These are phyloP conservation scores for Entelurus aequoreus DNA, from an alignment of 2,113 vertebrate species.

Conservation along the genomic window DNA sequence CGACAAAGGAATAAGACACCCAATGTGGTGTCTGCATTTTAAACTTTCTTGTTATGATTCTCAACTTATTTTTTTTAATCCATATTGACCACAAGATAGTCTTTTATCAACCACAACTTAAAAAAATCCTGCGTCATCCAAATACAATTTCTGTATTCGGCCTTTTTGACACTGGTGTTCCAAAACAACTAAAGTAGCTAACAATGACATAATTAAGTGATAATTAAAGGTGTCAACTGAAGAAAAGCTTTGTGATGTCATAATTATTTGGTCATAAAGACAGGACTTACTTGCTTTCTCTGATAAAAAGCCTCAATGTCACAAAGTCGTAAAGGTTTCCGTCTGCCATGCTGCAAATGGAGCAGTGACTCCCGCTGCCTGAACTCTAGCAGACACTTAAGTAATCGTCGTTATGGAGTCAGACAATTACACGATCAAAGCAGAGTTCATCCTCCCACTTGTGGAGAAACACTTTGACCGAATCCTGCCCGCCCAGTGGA, in stretches of 20 bases:
- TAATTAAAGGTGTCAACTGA: too few relatives aligned
- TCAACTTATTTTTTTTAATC: too few relatives aligned
- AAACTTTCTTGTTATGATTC: too few relatives aligned
- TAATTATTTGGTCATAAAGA: background rate
- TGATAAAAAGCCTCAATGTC: conserved; percentile 1
- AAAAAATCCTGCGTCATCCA: too few relatives aligned
- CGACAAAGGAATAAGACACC: too few relatives aligned
- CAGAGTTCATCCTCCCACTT: background rate
- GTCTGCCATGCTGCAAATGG: too few relatives aligned
- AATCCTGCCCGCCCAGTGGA: conserved; percentile 4
- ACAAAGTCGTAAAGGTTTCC: background rate
- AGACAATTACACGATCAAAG: background rate
- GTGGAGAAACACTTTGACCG: conserved; percentile 4
- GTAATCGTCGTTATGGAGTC: background rate
- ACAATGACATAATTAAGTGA: background rate
- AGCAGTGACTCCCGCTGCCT: background rate
- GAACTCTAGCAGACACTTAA: background rate
- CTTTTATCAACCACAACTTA: too few relatives aligned
- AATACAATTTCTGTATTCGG: too few relatives aligned
- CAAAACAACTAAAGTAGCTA: background rate
- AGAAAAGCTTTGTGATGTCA: conserved; percentile 1
- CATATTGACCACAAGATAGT: too few relatives aligned
- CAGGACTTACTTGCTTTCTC: background rate
- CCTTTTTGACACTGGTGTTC: background rate
- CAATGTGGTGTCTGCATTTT: too few relatives aligned